Percentiles rank a stretch among this genome's conserved stretches.
Conservation (phyloP, 2,797 vertebrate species). For the Pristis pectinata region DNA sequence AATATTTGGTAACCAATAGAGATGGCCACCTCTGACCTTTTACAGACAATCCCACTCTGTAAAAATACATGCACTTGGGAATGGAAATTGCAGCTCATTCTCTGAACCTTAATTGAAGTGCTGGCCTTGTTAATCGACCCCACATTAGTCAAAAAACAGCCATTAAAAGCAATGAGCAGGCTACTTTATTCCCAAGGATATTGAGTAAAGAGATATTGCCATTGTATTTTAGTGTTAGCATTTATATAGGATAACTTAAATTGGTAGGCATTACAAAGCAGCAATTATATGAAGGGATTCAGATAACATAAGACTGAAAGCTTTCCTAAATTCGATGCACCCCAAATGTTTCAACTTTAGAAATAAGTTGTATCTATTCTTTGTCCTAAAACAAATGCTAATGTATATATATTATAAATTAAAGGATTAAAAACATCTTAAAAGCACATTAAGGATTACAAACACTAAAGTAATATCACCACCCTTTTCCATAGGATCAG, state of each 20-base stretch:
- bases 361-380: background rate
- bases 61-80: background rate
- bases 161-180: background rate
- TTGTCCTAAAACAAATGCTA: background rate
- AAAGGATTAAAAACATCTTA: too few species aligned
- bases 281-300: background rate
- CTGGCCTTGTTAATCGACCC: background rate
- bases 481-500: too few species aligned
- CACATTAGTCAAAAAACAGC: background rate
- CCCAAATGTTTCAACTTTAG: background rate
- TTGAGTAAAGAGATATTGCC: background rate
- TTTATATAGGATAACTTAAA: background rate
- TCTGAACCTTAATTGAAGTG: background rate
- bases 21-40: background rate
- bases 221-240: background rate
- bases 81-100: background rate
- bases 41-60: background rate
- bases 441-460: too few species aligned
- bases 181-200: background rate
- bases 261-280: background rate
- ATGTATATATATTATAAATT: too few species aligned
- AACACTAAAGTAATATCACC: too few species aligned
- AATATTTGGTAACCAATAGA: background rate
- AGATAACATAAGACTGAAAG: background rate
- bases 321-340: background rate